Base-by-base conservation (phyloP, 1,140 invertebrate species). In the Mamestra configurata region DNA sequence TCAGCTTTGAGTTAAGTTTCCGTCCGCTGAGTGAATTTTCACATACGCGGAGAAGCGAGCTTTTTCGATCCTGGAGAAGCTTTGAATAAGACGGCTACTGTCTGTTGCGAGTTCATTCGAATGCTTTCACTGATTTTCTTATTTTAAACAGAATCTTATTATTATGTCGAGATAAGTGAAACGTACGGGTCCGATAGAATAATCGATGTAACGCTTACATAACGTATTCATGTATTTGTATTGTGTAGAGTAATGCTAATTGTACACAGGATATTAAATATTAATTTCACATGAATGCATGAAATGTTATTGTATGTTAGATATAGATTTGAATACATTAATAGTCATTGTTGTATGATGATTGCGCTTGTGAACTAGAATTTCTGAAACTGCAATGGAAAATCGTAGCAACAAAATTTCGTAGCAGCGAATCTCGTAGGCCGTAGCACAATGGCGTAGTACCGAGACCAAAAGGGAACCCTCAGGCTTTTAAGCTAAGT, bases 41-140 rank as follows among this genome's bases (percentile, higher is more conserved):
- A 89, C 81, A 92, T 80, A 89, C 82, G 89, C 85, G 86, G n/a
- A 88, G 84, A 87, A 90, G 88, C 79, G 83, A 88, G 84, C 84
- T 82, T 81, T 87, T 89, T 88, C 80, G 82, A 49, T 70, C 15
- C 64, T 40, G 6, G 0, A 13, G 20, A 6, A 70, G 64, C 40
- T 31, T 31, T 70, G 0, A 49, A 31, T 49, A 51, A 22, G 61
- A 11, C 8, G 40, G 15, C 6, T 4, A 31, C 66, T 70, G 37
- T n/a, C 20, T 49, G 22, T 31, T 15, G 3, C 22, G 1, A 27
- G 35, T n/a, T 31, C 43, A 51, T 51, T 70, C 22, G 13, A 49
- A 31, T 51, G 13, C 22, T 40, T 70, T 24, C 13, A 20, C 10
- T 15, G 18, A 22, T 53, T 57, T 24, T 22, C 70, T 55, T 22